Evolutionary conservation across 2,113 vertebrate species (phyloP).

Genomic region (Poeciliopsis prolifica): DNA sequence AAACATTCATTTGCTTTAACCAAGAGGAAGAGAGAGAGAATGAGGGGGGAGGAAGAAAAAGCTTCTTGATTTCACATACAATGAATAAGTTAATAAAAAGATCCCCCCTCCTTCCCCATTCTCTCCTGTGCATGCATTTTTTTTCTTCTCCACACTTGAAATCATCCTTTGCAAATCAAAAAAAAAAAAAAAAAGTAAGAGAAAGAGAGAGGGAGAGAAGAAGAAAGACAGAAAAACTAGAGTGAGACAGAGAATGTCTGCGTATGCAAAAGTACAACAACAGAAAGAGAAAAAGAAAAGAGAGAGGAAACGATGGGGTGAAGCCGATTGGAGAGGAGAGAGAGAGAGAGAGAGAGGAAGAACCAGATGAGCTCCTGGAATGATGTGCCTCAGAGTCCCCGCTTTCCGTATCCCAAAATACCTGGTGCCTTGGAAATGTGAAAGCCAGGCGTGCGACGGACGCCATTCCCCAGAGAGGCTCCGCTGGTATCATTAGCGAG

Average conservation of each 20-base stretch:
- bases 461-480: constrained; percentile 82
- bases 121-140: constrained; percentile 66
- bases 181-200: constrained; percentile 66
- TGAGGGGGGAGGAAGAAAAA: constrained; percentile 49
- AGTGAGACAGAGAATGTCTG: constrained; percentile 76
- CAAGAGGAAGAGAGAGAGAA: constrained; percentile 65
- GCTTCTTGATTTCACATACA: constrained; percentile 81
- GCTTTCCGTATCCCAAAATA: constrained; percentile 84
- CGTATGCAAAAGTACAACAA: constrained; percentile 80
- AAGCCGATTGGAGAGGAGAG: constrained; percentile 65
- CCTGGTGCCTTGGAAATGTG: constrained; percentile 75
- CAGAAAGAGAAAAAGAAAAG: constrained; percentile 63
- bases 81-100: constrained; percentile 86
- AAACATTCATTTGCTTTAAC: constrained; percentile 84
- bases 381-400: constrained; percentile 78
- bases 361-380: constrained; percentile 76
- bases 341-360: constrained; percentile 42
- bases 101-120: constrained; percentile 32
- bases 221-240: constrained; percentile 60
- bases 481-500: constrained; percentile 84
- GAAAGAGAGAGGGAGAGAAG: constrained; percentile 54
- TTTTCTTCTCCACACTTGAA: constrained; percentile 55
- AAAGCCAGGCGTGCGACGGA: constrained; percentile 76
- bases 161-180: constrained; percentile 77
- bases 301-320: constrained; percentile 27